Conservation (phyloP, 2,113 vertebrate genomes). For the Ailuropoda melanoleuca region DNA sequence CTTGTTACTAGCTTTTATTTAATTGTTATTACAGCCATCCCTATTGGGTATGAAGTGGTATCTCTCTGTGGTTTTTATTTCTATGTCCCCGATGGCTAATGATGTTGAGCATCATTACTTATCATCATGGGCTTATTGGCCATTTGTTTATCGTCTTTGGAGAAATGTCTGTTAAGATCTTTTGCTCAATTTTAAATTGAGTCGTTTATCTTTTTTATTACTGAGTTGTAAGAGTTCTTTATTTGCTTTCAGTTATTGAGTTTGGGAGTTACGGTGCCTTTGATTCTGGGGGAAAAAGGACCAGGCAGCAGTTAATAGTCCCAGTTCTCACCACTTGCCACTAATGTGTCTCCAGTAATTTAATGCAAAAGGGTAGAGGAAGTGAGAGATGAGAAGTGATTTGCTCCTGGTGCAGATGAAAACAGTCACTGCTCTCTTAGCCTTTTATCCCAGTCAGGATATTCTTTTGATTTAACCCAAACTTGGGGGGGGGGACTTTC, state of each 20-base stretch:
- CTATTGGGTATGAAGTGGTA: not conserved
- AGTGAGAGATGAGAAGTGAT: not conserved
- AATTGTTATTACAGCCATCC: not conserved
- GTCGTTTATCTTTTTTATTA: not conserved
- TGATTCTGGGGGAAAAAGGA: not conserved
- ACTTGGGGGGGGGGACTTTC: not conserved
- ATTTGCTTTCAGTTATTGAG: slow-evolving; percentile 13
- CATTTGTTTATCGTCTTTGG: not conserved
- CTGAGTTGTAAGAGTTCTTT: not conserved
- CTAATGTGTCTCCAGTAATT: not conserved
- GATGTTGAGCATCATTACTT: not conserved
- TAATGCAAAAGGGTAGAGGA: not conserved
- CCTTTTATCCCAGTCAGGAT: not conserved
- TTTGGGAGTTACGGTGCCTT: not conserved
- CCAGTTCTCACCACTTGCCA: not conserved
- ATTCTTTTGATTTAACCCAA: not conserved
- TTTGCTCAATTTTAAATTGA: slow-evolving; percentile 19
- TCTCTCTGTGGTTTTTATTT: slow-evolving; percentile 25
- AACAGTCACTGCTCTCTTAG: not conserved
- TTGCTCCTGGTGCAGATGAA: not conserved
- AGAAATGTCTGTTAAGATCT: not conserved
- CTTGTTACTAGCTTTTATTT: not conserved
- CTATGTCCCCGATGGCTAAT: not conserved
- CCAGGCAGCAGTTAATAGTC: not conserved
- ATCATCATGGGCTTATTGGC: not conserved